Conservation (phyloP, 1,140 invertebrate genomes). For the Babylonia areolata region DNA sequence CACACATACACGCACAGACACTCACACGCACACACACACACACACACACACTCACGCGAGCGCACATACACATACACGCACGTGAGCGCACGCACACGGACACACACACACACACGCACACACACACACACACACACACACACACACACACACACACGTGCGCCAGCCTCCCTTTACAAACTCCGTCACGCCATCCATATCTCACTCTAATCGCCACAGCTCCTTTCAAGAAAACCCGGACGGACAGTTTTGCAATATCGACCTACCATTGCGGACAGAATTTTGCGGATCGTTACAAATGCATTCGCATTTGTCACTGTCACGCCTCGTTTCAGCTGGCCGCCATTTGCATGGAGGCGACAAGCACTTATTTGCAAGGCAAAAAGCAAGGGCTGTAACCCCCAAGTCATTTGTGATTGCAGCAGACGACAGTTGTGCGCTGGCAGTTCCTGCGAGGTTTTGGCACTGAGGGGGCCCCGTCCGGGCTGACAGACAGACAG, state of each 20-base stretch:
- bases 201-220: too few relatives aligned
- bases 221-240: too few relatives aligned
- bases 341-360: slow-evolving; percentile 26
- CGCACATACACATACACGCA: slow-evolving; percentile 12
- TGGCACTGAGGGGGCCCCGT: too few relatives aligned
- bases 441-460: neutral
- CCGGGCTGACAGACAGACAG: neutral
- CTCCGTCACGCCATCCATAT: too few relatives aligned
- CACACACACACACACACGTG: neutral
- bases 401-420: slow-evolving; percentile 26
- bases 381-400: slow-evolving; percentile 26
- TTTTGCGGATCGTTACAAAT: slow-evolving; percentile 38
- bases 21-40: slow-evolving; percentile 22
- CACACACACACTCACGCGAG: neutral
- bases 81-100: neutral
- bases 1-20: neutral
- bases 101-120: slow-evolving; percentile 9
- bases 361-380: slow-evolving; percentile 41
- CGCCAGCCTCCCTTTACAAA: too few relatives aligned
- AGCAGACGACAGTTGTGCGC: slow-evolving; percentile 14
- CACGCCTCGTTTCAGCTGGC: slow-evolving; percentile 28
- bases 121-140: neutral
- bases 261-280: neutral
- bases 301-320: slow-evolving; percentile 41
- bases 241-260: neutral